Evolutionary conservation across 2,113 vertebrate species (phyloP).

Genomic region (Xerus inauris): DNA sequence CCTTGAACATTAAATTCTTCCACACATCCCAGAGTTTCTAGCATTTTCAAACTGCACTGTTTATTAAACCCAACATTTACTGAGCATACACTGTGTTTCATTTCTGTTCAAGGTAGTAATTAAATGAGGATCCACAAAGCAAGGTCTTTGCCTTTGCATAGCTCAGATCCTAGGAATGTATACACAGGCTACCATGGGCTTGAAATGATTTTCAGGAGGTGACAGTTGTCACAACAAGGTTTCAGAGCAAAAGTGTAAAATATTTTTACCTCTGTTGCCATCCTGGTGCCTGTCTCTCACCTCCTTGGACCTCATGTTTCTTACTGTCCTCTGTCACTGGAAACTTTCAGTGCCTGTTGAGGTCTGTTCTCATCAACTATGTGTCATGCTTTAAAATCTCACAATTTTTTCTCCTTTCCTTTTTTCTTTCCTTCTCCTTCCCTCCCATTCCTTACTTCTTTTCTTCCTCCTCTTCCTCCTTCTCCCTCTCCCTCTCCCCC

Average conservation of each 20-base stretch:
- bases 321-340: background rate
- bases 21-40: background rate
- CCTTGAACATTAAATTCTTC: background rate
- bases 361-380: background rate
- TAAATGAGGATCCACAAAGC: background rate
- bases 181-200: background rate
- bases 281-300: background rate
- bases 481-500: too few relatives aligned
- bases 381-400: constrained; percentile 15
- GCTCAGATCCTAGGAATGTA: background rate
- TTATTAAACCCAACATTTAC: constrained; percentile 8
- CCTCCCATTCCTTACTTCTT: too few relatives aligned
- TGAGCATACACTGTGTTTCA: background rate
- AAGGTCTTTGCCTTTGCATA: background rate
- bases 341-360: background rate
- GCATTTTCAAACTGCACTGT: constrained; percentile 7
- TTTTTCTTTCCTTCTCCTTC: too few relatives aligned
- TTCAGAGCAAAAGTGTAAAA: background rate
- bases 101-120: background rate
- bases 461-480: too few relatives aligned
- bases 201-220: background rate
- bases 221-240: background rate
- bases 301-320: background rate
- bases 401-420: background rate
- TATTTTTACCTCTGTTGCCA: background rate